Conservation (phyloP, 2,113 vertebrate species). For the Holacanthus passer region DNA sequence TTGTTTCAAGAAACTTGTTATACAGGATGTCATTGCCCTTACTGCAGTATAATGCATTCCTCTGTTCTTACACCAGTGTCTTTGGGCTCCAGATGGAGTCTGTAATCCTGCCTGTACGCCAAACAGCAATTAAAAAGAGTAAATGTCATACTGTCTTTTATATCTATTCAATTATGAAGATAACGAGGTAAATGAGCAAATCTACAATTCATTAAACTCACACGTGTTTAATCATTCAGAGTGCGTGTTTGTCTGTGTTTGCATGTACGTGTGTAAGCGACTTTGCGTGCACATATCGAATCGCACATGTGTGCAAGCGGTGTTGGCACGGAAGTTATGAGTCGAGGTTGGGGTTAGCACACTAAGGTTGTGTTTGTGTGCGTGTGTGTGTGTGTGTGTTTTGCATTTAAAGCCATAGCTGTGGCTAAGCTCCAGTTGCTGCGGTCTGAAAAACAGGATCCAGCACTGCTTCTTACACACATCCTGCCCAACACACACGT, state of each 20-base stretch:
- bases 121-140: slow-evolving; percentile 17
- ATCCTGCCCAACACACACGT: slow-evolving; percentile 80
- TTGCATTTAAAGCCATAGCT: slow-evolving; percentile 67
- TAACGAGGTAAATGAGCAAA: slow-evolving; percentile 17
- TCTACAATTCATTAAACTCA: neutral
- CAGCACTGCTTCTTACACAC: slow-evolving; percentile 80
- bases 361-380: slow-evolving; percentile 41
- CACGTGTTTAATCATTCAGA: slow-evolving; percentile 4
- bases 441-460: slow-evolving; percentile 82
- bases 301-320: slow-evolving; percentile 25
- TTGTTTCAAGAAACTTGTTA: slow-evolving; percentile 54
- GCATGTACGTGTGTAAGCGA: slow-evolving; percentile 31
- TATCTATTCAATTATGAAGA: neutral
- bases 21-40: slow-evolving; percentile 56
- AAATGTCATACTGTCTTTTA: slow-evolving; percentile 22
- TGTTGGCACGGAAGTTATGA: slow-evolving; percentile 49
- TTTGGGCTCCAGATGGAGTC: slow-evolving; percentile 25
- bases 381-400: slow-evolving; percentile 64
- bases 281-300: slow-evolving; percentile 1
- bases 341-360: slow-evolving; percentile 53
- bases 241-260: neutral
- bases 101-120: slow-evolving; percentile 10
- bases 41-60: slow-evolving; percentile 44
- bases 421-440: slow-evolving; percentile 73
- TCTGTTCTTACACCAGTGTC: slow-evolving; percentile 31